Evolutionary conservation across 2,888 invertebrate species (phyloP).

Genomic region (Graphium colonna): DNA sequence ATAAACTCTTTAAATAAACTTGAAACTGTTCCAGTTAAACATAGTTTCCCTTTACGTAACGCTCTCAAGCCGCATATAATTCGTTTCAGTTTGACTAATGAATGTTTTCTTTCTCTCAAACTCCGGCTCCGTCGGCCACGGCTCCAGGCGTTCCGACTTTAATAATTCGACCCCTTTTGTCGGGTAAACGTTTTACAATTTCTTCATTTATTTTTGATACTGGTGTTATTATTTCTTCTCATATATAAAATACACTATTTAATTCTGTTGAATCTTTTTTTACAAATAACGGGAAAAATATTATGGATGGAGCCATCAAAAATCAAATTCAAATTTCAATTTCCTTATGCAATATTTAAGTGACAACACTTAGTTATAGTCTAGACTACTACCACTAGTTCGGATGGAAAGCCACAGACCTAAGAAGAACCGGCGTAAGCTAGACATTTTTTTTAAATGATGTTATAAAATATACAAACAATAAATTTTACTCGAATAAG

Average conservation of each 20-base stretch:
- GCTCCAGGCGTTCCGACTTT: conserved; percentile 15
- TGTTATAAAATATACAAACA: too few species aligned
- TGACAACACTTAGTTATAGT: too few species aligned
- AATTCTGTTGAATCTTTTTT: too few species aligned
- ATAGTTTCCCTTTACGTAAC: conserved; percentile 20
- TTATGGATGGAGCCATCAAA: background rate
- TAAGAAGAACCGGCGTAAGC: too few species aligned
- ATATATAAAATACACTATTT: too few species aligned
- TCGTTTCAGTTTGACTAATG: conserved; percentile 22
- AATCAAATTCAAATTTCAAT: background rate
- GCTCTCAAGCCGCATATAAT: conserved; percentile 12
- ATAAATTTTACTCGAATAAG: too few species aligned
- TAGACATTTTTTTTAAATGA: too few species aligned
- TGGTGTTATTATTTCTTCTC: too few species aligned
- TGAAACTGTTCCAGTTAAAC: conserved; percentile 21
- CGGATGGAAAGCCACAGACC: too few species aligned
- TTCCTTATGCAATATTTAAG: too few species aligned
- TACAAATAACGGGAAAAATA: background rate
- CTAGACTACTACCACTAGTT: too few species aligned
- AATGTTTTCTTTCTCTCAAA: conserved; percentile 28
- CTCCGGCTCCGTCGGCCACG: conserved; percentile 20
- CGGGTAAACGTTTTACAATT: background rate
- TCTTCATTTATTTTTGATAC: background rate
- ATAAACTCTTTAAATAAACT: conserved; percentile 19
- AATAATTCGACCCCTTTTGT: conserved; percentile 9